Percentiles rank a stretch among this genome's conserved stretches.
These are phyloP conservation scores for Ametastegia equiseti DNA, from an alignment of 2,888 invertebrate species.

Conservation along the genomic window DNA sequence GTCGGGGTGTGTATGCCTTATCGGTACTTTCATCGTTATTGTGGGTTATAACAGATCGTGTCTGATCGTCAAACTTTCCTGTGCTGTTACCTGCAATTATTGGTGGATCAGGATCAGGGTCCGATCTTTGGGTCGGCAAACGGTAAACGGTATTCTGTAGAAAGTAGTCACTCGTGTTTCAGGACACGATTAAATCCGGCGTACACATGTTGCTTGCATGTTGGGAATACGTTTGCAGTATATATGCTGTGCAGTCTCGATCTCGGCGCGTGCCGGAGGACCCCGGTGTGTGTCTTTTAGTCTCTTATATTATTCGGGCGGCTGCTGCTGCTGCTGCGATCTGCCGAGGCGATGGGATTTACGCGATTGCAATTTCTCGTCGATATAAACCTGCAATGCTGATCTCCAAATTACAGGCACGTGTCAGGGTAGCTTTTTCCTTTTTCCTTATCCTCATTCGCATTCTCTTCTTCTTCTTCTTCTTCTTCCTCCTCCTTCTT, in stretches of 20 bases:
- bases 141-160: conserved; percentile 44
- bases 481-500: no score
- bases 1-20: neutral
- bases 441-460: neutral
- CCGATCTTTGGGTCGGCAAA: conserved; percentile 35
- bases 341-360: neutral
- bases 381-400: neutral
- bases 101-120: neutral
- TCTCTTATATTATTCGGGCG: neutral
- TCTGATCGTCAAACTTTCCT: conserved; percentile 24
- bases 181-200: conserved; percentile 39
- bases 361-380: conserved; percentile 3
- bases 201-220: conserved; percentile 1
- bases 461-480: neutral
- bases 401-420: conserved; percentile 32
- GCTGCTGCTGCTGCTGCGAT: no score
- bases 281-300: neutral
- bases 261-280: conserved; percentile 5
- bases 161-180: conserved; percentile 33
- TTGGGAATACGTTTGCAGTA: neutral
- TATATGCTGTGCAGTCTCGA: neutral
- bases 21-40: neutral
- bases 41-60: neutral
- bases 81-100: conserved; percentile 30
- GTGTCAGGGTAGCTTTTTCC: conserved; percentile 15